Base-by-base conservation (phyloP, 37 sponge, comb jelly and placozoan species). In the Chondrilla cf. caribensis region DNA sequence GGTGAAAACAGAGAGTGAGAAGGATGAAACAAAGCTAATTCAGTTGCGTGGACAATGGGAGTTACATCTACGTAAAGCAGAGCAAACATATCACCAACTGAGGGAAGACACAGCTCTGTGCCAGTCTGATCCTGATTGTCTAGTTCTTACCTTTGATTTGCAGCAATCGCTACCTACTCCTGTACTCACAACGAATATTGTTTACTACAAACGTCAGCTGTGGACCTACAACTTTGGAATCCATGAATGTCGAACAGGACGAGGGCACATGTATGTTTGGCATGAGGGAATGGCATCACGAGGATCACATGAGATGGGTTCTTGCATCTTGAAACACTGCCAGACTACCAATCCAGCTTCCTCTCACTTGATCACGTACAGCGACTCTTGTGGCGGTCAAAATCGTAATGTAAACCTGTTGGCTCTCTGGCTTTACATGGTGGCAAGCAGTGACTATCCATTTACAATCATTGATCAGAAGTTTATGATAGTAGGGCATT, bases 81-180 rank as follows among this genome's bases (percentile, higher is more conserved):
- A 47, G 22, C 73, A 81, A 72, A 82, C 68, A 7, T 87, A 87
- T 42, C 55, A 60, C 11, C 62, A 73, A 77, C 67, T 87, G 37
- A 78, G 71, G 2, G 37, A 60, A 35, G 87, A 87, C 58, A 40
- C 87, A 29, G 41, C 14, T 28, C 29, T 24, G 11, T 58, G 72
- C 38, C 73, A 67, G 62, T 36, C 21, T 43, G 59, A 35, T 58
- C 28, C 54, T 33, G 41, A 77, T 77, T 29, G 51, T 35, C 24
- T 32, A 31, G 67, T 82, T 18, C 21, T 87, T 17, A 47, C 82
- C 6, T 87, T 87, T 87, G 83, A 87, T 58, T 65, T 87, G 29
- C 77, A 80, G 41, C 87, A 87, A 36, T 81, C 81, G 29, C 57
- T 82, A 47, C 87, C 87, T 25, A 66, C 80, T n/a, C 87, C 87